Evolutionary conservation across 2,888 invertebrate species (phyloP), one percentile per base, ranked within the genome.

Genomic region (Euproctis similis): DNA sequence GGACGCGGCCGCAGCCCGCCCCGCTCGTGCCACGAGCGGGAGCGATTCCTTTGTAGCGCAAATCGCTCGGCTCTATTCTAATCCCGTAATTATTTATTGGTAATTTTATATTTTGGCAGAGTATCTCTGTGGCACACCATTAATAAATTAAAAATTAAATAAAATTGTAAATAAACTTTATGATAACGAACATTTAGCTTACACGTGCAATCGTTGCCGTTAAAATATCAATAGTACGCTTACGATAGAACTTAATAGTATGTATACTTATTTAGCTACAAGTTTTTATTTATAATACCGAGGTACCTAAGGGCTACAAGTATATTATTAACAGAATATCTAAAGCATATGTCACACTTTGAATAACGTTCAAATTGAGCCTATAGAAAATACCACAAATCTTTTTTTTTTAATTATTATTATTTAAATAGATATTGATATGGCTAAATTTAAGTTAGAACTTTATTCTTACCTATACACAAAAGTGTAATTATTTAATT

Each of bases 371-470:
- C 80, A 82, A 81, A 82, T 82, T 82, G 82, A 82, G 84, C 84
- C 82, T 84, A 82, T 82, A 84, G 81, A 82, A 84, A 82, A 84
- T 84, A 85, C 84, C 84, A 85, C 82, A 80, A 81, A 82, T 85
- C 82, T 84, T 81, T 82, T 14, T 14, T 81, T 82, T n/a, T n/a
- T n/a, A n/a, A n/a, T n/a, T n/a, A n/a, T n/a, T n/a, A n/a, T n/a
- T 75, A 77, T 82, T 50, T 78, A 78, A 81, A 84, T 82, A 85
- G 82, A 82, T 81, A 85, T 82, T 85, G 85, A 85, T 85, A 85
- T 85, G 85, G 85, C 85, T 85, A 85, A 85, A 82, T 81, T 85
- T 84, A 85, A 84, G 82, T 85, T 84, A 80, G 71, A 78, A 76
- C 77, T 80, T 80, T 81, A 78, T 74, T 56, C 75, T 80, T 80